Conservation (phyloP, 2,888 invertebrate species). For the Amaurobius ferox region DNA sequence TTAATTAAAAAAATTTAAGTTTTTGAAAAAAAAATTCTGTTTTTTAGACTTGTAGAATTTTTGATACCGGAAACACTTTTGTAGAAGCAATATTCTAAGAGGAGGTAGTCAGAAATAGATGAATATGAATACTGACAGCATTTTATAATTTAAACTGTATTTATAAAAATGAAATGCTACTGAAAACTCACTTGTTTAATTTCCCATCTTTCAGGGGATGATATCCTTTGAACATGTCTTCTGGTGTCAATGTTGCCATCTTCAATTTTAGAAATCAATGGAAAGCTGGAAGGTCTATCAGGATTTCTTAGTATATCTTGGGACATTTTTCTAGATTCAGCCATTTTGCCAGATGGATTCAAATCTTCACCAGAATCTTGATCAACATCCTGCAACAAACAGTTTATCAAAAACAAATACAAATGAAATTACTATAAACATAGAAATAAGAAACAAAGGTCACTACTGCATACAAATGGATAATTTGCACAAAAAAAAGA, state of each 20-base stretch:
- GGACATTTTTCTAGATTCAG: constrained; percentile 50
- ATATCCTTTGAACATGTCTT: constrained; percentile 85
- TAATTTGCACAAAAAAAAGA: too few relatives aligned
- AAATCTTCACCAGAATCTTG: constrained; percentile 95
- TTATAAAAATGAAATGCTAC: not conserved
- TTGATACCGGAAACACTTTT: not conserved
- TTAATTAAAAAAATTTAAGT: too few relatives aligned
- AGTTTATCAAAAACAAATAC: too few relatives aligned
- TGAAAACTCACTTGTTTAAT: constrained; percentile 80
- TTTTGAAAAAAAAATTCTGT: not conserved
- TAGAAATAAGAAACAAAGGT: too few relatives aligned
- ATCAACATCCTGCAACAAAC: constrained; percentile 89
- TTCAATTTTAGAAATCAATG: constrained; percentile 74
- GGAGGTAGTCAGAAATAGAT: too few relatives aligned
- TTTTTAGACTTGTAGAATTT: not conserved
- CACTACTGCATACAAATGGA: constrained; percentile 81
- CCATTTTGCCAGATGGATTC: constrained; percentile 83
- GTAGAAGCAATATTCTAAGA: too few relatives aligned
- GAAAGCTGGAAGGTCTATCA: constrained; percentile 86
- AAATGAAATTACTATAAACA: too few relatives aligned
- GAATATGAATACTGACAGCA: too few relatives aligned
- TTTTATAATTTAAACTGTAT: too few relatives aligned
- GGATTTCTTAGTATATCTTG: constrained; percentile 86
- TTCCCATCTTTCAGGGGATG: constrained; percentile 75
- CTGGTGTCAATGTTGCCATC: constrained; percentile 85